Percentiles rank a stretch among this genome's conserved stretches.
Conservation (phyloP, 35 echinoderm and acorn worm genomes). For the Amphiura filiformis region DNA sequence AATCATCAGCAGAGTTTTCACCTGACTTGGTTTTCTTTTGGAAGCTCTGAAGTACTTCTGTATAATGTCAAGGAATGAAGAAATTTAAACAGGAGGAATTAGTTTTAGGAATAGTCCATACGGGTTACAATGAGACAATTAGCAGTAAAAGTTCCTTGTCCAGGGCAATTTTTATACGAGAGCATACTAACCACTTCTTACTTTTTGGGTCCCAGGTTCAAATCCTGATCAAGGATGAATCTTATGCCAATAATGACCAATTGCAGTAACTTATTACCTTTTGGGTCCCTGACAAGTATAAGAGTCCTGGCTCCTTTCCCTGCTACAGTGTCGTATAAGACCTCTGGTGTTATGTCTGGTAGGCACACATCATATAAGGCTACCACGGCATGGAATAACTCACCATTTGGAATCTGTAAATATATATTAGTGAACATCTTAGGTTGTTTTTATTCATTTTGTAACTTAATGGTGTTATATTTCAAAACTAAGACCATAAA, state of each 20-base stretch:
- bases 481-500: neutral
- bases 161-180: too few species aligned
- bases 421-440: neutral
- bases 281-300: slow-evolving; percentile 59
- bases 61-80: too few species aligned
- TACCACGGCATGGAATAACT: slow-evolving; percentile 82
- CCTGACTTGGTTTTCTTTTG: neutral
- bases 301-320: slow-evolving; percentile 84
- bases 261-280: too few species aligned
- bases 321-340: slow-evolving; percentile 87
- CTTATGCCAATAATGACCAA: too few species aligned
- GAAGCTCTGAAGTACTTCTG: neutral
- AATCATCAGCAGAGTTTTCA: neutral
- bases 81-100: neutral
- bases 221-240: too few species aligned
- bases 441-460: neutral
- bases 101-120: neutral
- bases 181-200: too few species aligned
- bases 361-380: slow-evolving; percentile 86
- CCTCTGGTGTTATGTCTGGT: slow-evolving; percentile 95
- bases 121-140: too few species aligned
- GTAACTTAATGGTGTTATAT: too few species aligned
- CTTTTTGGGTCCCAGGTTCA: too few species aligned
- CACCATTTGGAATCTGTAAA: slow-evolving; percentile 74
- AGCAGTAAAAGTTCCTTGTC: too few species aligned